phyloP scores from a whole-genome alignment of 2,113 vertebrate species.

The Brachypteracias leptosomus region DNA sequence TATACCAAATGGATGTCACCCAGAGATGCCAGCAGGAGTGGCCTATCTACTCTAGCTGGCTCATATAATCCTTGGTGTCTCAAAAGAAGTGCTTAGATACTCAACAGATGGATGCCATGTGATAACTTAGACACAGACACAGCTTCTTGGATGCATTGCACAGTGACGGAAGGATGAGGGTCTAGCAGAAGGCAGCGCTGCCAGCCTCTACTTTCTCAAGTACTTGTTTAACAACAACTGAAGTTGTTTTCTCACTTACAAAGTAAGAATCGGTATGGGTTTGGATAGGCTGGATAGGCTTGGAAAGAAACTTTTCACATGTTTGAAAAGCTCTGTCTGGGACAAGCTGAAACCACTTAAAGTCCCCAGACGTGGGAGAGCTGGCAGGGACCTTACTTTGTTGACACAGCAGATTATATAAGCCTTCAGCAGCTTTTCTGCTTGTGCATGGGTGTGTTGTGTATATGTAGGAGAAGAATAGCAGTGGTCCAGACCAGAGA shows the following conservation, averaged over 20 bases:
- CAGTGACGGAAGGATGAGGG: neutral
- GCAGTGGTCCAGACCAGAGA: neutral
- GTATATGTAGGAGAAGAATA: slow-evolving; percentile 51
- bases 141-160: neutral
- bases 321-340: slow-evolving; percentile 1
- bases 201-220: neutral
- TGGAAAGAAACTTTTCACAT: neutral
- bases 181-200: neutral
- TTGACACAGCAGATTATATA: slow-evolving; percentile 53
- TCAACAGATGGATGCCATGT: neutral
- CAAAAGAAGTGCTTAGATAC: neutral
- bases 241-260: neutral
- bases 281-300: neutral
- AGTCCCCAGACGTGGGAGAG: slow-evolving; percentile 29
- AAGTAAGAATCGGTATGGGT: neutral
- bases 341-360: neutral
- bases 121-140: neutral
- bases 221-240: neutral
- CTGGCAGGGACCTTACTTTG: slow-evolving; percentile 23
- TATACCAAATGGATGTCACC: neutral
- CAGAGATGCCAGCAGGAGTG: neutral
- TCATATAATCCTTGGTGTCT: neutral
- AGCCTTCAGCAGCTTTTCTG: neutral
- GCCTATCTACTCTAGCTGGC: neutral
- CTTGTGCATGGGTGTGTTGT: slow-evolving; percentile 9